Percentiles rank a stretch among this genome's conserved stretches.
Evolutionary conservation across 1,140 invertebrate species (phyloP).

Genomic region (Fopius arisanus): DNA sequence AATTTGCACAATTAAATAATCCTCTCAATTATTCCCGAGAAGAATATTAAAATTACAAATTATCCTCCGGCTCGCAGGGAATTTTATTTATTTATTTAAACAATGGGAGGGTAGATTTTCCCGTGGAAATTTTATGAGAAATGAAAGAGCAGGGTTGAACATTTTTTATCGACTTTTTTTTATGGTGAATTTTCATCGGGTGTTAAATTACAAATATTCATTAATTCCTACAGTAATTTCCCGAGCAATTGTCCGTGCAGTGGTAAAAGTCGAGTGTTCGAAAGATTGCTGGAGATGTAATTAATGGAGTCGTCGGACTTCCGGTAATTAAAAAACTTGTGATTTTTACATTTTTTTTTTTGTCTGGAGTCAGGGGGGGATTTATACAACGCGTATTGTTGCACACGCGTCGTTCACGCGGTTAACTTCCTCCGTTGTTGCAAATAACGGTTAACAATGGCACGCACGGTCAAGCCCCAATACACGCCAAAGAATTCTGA

Average conservation of each 20-base stretch:
- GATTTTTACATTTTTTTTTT: not conserved
- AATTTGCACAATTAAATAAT: no score
- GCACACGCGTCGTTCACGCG: slow-evolving; percentile 13
- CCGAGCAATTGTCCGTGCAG: not conserved
- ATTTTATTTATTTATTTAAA: no score
- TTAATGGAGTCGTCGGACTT: not conserved
- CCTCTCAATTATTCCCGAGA: no score
- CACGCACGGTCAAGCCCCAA: slow-evolving; percentile 23
- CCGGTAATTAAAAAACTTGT: not conserved
- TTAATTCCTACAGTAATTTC: not conserved
- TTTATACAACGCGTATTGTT: not conserved
- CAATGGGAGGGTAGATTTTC: no score
- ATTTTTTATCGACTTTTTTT: no score
- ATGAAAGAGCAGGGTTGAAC: no score
- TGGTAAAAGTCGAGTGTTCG: not conserved
- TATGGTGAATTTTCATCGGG: not conserved
- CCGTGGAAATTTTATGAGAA: no score
- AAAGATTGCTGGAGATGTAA: not conserved
- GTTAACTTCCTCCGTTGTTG: not conserved
- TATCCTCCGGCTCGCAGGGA: no score
- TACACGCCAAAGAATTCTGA: not conserved
- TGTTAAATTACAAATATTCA: not conserved
- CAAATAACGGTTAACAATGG: slow-evolving; percentile 28
- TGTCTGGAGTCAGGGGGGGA: not conserved
- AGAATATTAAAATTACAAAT: no score